Evolutionary conservation across 2,797 vertebrate species (phyloP), one percentile per base, ranked within the genome.

Genomic region (Echeneis naucrates): DNA sequence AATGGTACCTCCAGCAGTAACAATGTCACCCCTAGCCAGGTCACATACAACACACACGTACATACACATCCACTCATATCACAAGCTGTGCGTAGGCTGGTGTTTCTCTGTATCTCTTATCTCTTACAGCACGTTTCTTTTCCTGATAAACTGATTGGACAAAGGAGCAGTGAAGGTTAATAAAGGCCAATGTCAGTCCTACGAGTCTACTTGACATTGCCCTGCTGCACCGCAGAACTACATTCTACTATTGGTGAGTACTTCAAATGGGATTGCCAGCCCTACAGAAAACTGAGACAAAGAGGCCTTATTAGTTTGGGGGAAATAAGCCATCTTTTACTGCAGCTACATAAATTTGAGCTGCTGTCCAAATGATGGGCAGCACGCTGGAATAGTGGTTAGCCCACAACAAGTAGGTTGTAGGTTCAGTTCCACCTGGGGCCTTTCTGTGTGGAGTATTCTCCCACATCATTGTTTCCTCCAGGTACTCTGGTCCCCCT

Each of bases 21-120:
- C 89, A 91, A 89, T 86, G 86, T 91, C 90, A 90, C 88, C 87
- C 68, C 85, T 88, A 68, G 24, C 17, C 64, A 87, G 78, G 81
- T 77, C 64, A 79, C 60, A 66, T 42, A 50, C 32, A 60, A 65
- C 58, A 63, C 56, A 60, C 71, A 63, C 61, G 70, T 23, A 35
- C 45, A 67, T 8, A 68, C n/a, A 45, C 45, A 78, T 44, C 48
- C 65, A 64, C 10, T 75, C 51, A 35, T 76, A 79, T 75, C 81
- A 66, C 50, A 64, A 27, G 30, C 50, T 16, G 8, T 77, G 75
- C 61, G 63, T 69, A 62, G 65, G 51, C 37, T 5, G 27, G 30
- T 63, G 65, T 60, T 54, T 53, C 59, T 75, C 40, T 65, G 26
- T 74, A 80, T 86, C 83, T 73, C 83, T 87, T 85, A 88, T 83